Base-by-base conservation (phyloP, 2,113 vertebrate species). In the Chrysemys picta region DNA sequence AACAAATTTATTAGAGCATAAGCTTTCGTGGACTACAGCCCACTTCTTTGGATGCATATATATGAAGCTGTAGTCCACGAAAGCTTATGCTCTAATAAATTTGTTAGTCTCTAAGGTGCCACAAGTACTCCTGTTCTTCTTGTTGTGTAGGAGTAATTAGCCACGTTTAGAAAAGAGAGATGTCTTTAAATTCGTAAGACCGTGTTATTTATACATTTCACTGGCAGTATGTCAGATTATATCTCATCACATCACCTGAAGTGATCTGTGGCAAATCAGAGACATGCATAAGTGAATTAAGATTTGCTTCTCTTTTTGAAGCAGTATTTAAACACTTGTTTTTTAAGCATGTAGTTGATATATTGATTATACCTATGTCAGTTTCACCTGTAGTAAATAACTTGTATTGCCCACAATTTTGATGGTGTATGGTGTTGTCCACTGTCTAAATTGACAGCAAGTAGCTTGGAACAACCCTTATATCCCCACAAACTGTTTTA, bases 121-220 rank as follows among this genome's bases (percentile, higher is more conserved):
- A n/a, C n/a, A n/a, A n/a, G n/a, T n/a, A n/a, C n/a, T n/a, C n/a
- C n/a, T n/a, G n/a, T n/a, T n/a, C n/a, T n/a, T n/a, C n/a, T n/a
- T 86, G 69, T 93, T 97, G 85, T 97, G 95, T 95, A 93, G 91
- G 91, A 97, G 93, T 96, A 96, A 96, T 97, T 96, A 95, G 91
- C 84, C 89, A 92, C 91, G 92, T 94, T 87, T 96, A 90, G 88
- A 97, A 97, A 97, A 91, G 92, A 96, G 80, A 53, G 89, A 56
- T 94, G 82, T 80, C 93, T 96, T 95, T 96, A 96, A 97, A 97
- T 96, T 95, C 95, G 96, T 97, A 91, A 52, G 94, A 84, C 93
- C 86, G 57, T 82, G 82, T 97, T 76, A 69, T 93, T 92, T 81
- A 88, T 87, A 80, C 87, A 88, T 93, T 97, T 89, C 90, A 95